phyloP scores from a whole-genome alignment of 2,888 invertebrate species.

The Caenorhabditis imperialis region DNA sequence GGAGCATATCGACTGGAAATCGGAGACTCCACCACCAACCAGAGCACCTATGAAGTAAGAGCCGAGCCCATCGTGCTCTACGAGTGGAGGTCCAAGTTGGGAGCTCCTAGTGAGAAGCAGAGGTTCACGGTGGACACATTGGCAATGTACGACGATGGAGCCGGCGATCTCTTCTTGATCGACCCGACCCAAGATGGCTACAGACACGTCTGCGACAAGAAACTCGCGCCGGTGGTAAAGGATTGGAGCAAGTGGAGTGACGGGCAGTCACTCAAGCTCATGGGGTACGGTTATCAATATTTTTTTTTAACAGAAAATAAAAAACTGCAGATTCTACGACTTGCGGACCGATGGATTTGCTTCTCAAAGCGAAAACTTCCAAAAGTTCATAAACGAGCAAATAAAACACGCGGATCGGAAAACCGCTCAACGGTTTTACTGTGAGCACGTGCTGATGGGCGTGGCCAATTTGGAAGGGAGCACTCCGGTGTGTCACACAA shows the following conservation, averaged over 20 bases:
- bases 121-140: slow-evolving; percentile 53
- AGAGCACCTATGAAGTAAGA: slow-evolving; percentile 8
- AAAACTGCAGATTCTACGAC: slow-evolving; percentile 53
- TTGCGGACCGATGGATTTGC: slow-evolving; percentile 54
- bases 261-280: slow-evolving; percentile 26
- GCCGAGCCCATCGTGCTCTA: slow-evolving; percentile 58
- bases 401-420: slow-evolving; percentile 34
- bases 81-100: slow-evolving; percentile 51
- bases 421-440: slow-evolving; percentile 56
- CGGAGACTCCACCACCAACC: slow-evolving; percentile 56
- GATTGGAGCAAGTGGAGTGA: slow-evolving; percentile 45
- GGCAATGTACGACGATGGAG: slow-evolving; percentile 53
- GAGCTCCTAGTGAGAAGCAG: slow-evolving; percentile 13
- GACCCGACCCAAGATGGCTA: slow-evolving; percentile 55
- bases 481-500: slow-evolving; percentile 57
- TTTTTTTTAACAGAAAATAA: slow-evolving; percentile 4
- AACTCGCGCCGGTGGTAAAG: slow-evolving; percentile 33
- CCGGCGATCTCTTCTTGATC: slow-evolving; percentile 50
- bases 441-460: slow-evolving; percentile 56
- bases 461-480: slow-evolving; percentile 37
- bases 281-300: slow-evolving; percentile 17
- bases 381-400: slow-evolving; percentile 48
- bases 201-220: slow-evolving; percentile 53
- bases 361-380: slow-evolving; percentile 23
- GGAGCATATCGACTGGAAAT: slow-evolving; percentile 58